These are phyloP conservation scores for Galemys pyrenaicus DNA, from an alignment of 2,113 vertebrate genomes.

Conservation along the genomic window DNA sequence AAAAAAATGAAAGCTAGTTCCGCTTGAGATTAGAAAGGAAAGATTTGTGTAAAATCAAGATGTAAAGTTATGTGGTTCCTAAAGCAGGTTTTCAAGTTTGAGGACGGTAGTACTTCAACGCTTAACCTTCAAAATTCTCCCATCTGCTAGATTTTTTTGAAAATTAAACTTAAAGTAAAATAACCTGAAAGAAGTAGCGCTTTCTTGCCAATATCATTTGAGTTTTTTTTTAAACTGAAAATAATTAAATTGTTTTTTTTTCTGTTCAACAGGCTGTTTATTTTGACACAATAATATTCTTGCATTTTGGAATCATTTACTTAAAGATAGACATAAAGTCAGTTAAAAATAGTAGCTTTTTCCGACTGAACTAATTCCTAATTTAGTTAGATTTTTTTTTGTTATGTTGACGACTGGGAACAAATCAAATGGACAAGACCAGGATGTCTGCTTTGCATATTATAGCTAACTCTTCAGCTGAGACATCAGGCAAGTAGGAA, in stretches of 20 bases:
- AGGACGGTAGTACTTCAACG: constrained; percentile 60
- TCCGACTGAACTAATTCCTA: constrained; percentile 32
- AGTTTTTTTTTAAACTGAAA: constrained; percentile 16
- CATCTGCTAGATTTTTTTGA: constrained; percentile 52
- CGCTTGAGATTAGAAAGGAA: constrained; percentile 64
- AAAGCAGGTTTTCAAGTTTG: constrained; percentile 65
- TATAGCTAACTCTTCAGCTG: background rate
- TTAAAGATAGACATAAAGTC: constrained; percentile 52
- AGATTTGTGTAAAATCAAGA: constrained; percentile 69
- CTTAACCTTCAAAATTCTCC: constrained; percentile 70
- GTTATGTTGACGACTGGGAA: background rate
- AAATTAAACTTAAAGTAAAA: constrained; percentile 52
- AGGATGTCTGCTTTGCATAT: background rate
- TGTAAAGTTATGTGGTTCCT: constrained; percentile 45
- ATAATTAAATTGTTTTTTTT: constrained; percentile 72
- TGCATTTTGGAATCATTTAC: constrained; percentile 53
- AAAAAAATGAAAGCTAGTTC: constrained; percentile 52
- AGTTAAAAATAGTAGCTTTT: constrained; percentile 33
- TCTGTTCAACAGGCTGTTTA: constrained; percentile 62
- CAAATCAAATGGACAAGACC: background rate
- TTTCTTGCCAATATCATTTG: constrained; percentile 63
- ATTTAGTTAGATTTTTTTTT: constrained; percentile 50
- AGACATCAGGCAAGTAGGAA: background rate
- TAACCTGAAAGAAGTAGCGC: constrained; percentile 52
- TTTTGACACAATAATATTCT: constrained; percentile 63